phyloP scores from a whole-genome alignment of 2,113 vertebrate genomes.

The Aepyceros melampus region DNA sequence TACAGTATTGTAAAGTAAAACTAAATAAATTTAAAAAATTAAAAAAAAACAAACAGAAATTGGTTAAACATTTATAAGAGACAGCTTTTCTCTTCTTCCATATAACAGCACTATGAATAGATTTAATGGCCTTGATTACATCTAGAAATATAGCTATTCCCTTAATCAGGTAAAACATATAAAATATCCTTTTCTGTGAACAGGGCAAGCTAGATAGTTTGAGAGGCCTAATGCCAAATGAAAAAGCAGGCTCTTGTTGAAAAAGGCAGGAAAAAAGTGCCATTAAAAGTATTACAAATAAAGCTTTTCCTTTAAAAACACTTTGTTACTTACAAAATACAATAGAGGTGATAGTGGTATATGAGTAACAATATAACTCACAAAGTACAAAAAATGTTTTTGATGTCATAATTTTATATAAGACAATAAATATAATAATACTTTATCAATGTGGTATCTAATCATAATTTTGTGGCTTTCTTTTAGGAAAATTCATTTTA shows the following conservation, averaged over 20 bases:
- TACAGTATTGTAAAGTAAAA: no score
- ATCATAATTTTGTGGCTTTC: conserved; percentile 17
- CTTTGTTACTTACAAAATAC: conserved; percentile 7
- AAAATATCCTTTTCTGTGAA: background rate
- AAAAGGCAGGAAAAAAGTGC: background rate
- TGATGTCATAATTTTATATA: background rate
- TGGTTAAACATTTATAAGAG: background rate
- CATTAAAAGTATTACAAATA: background rate
- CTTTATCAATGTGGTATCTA: background rate
- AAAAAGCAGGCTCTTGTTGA: background rate
- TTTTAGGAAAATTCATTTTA: background rate
- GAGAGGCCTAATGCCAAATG: background rate
- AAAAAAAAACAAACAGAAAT: background rate
- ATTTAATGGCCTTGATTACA: background rate
- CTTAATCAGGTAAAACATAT: background rate
- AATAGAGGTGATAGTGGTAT: background rate
- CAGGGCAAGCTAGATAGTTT: background rate
- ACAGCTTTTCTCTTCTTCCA: background rate
- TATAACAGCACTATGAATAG: background rate
- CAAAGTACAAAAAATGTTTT: background rate
- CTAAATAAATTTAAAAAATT: no score
- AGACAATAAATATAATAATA: background rate
- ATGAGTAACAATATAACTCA: background rate
- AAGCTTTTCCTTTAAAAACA: conserved; percentile 4
- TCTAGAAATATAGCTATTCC: background rate